phyloP scores from a whole-genome alignment of 2,888 invertebrate species.

The Diogma glabrata region DNA sequence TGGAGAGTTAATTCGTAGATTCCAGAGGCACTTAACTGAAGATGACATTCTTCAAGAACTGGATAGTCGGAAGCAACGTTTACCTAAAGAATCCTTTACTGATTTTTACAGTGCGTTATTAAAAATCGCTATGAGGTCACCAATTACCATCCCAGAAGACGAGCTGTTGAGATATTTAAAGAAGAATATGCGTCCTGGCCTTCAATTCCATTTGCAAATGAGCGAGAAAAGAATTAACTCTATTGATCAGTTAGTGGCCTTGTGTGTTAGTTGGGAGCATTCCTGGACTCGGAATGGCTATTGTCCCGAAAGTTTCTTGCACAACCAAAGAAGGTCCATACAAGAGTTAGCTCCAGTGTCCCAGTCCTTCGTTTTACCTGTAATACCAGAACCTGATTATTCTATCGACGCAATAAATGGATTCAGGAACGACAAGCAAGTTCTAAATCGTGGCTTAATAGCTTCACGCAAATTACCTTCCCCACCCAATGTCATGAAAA shows the following conservation, averaged over 20 bases:
- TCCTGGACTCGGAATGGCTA: background rate
- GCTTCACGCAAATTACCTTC: no score
- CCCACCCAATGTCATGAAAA: no score
- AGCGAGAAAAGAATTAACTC: background rate
- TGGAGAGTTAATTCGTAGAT: background rate
- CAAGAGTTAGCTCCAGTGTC: no score
- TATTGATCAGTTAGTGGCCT: background rate
- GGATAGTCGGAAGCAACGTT: background rate
- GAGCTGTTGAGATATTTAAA: background rate
- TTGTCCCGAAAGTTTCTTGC: background rate
- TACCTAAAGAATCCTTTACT: background rate
- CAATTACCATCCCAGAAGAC: background rate
- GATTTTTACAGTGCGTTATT: background rate
- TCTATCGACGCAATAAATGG: no score
- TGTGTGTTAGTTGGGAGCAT: background rate
- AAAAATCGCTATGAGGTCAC: background rate
- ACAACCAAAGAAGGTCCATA: no score
- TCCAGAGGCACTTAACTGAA: background rate
- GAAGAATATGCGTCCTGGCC: background rate
- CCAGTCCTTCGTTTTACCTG: no score
- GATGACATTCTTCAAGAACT: background rate
- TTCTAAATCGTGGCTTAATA: no score
- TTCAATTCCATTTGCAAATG: background rate
- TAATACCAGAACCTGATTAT: no score
- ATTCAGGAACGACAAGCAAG: no score